Conservation (phyloP, 2,113 vertebrate species). For the Apteryx mantelli region DNA sequence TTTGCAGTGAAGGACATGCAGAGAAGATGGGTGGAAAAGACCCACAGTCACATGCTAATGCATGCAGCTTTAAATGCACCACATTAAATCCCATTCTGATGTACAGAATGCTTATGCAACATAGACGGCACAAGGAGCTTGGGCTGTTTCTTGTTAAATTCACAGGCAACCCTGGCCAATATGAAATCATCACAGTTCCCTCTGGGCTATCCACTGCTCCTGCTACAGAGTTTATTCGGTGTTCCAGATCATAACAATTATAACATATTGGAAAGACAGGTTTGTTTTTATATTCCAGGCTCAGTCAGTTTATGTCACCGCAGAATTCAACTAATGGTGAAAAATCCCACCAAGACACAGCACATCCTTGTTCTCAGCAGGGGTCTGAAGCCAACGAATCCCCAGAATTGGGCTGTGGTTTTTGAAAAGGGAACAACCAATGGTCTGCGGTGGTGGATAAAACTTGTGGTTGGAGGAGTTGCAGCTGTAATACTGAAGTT, state of each 20-base stretch:
- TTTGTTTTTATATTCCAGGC: neutral
- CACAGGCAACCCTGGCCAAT: neutral
- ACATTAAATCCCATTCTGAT: neutral
- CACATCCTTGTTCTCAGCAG: neutral
- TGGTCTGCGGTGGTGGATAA: neutral
- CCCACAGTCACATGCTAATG: neutral
- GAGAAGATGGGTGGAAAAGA: neutral
- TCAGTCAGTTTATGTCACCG: neutral
- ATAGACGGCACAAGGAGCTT: accelerated
- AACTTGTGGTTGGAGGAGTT: neutral
- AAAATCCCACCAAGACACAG: neutral
- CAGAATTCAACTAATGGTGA: neutral
- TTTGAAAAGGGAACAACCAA: neutral
- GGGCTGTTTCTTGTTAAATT: neutral
- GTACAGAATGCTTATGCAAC: accelerated
- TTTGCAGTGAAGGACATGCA: neutral
- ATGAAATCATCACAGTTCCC: neutral
- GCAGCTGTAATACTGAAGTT: neutral
- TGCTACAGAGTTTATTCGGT: neutral
- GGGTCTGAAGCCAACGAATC: accelerated
- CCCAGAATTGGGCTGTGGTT: accelerated
- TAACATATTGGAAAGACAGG: neutral
- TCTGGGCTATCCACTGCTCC: neutral
- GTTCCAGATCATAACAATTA: neutral
- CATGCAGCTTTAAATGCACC: neutral